phyloP scores from a whole-genome alignment of 2,888 invertebrate genomes.

The Laothoe populi region DNA sequence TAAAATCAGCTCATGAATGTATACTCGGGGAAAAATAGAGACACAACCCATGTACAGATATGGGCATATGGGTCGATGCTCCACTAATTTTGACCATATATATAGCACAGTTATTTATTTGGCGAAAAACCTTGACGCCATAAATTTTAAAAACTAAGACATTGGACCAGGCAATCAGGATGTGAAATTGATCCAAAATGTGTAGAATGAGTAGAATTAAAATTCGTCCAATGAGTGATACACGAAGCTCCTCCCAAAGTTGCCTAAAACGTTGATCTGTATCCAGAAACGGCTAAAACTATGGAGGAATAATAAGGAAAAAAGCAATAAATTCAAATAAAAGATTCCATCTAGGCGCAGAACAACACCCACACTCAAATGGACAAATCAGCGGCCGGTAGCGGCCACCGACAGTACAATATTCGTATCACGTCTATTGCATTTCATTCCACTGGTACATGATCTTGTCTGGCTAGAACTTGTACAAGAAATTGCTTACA shows the following conservation, averaged over 20 bases:
- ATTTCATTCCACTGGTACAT: constrained; percentile 31
- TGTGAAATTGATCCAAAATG: no score
- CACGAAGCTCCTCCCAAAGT: neutral
- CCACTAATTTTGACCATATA: no score
- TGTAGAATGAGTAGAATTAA: no score
- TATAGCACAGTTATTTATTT: no score
- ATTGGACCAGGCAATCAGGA: no score
- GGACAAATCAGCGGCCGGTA: neutral
- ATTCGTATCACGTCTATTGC: constrained; percentile 22
- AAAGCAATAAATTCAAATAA: neutral
- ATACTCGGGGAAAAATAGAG: no score
- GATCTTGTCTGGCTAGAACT: constrained; percentile 21
- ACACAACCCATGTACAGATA: no score
- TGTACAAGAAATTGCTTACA: constrained; percentile 37
- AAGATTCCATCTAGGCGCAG: neutral
- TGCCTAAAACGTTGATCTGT: neutral
- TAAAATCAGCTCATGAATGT: no score
- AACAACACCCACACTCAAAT: neutral
- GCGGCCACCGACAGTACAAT: neutral
- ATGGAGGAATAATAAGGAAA: neutral
- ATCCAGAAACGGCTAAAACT: no score
- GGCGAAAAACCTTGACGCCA: no score
- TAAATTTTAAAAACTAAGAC: no score
- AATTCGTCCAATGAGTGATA: neutral
- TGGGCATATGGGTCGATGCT: no score